Conservation (phyloP, 2,113 vertebrate genomes). For the Ictalurus furcatus region DNA sequence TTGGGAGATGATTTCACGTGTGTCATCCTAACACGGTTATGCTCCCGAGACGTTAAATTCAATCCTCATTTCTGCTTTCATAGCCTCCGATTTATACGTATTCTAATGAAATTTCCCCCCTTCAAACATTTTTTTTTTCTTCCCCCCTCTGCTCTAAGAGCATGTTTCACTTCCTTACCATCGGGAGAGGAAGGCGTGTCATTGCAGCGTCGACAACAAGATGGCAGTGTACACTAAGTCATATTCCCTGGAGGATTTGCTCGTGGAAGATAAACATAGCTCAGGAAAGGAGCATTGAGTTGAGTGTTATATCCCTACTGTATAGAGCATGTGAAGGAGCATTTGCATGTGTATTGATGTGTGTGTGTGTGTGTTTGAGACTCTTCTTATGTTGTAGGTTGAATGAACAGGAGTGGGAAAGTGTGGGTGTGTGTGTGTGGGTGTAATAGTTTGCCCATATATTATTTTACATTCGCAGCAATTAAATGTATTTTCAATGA, state of each 20-base stretch:
- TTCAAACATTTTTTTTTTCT: conserved; percentile 22
- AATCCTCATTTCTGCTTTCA: conserved; percentile 45
- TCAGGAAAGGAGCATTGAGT: conserved; percentile 8
- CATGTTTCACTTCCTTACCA: conserved; percentile 55
- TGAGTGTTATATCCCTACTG: conserved; percentile 19
- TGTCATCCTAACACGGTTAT: conserved; percentile 43
- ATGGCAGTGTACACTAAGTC: conserved; percentile 81
- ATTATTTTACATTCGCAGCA: too few species aligned
- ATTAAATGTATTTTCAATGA: too few species aligned
- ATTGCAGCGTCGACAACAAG: conserved; percentile 81
- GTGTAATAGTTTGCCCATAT: not conserved
- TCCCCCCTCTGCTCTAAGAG: not conserved
- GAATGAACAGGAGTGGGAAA: not conserved
- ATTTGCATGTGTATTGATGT: conserved; percentile 22
- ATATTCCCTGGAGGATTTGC: conserved; percentile 73
- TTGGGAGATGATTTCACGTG: conserved; percentile 25
- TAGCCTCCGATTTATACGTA: conserved; percentile 45
- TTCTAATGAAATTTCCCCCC: conserved; percentile 50
- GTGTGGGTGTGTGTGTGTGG: conserved; percentile 3
- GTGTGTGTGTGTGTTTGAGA: conserved; percentile 20
- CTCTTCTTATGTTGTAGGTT: not conserved
- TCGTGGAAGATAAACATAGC: conserved; percentile 34
- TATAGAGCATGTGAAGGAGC: conserved; percentile 16
- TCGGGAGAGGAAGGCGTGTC: conserved; percentile 67
- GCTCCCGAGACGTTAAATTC: conserved; percentile 46